Evolutionary conservation across 2,113 vertebrate species (phyloP).

Genomic region (Hemicordylus capensis): DNA sequence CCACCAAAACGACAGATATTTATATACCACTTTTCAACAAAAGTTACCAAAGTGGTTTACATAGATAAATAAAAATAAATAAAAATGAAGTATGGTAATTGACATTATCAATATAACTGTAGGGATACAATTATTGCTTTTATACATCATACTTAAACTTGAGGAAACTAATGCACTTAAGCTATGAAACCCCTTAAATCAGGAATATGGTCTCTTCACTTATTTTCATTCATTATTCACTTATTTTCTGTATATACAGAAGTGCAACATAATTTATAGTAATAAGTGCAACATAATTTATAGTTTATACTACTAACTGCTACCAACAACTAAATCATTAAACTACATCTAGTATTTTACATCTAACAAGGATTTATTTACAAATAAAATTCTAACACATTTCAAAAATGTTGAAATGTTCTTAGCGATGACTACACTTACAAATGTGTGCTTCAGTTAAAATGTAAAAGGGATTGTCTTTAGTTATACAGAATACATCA

Average conservation of each 20-base stretch:
- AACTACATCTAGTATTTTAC: constrained; percentile 49
- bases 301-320: constrained; percentile 48
- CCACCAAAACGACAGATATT: too few species aligned
- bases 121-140: not conserved
- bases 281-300: constrained; percentile 7
- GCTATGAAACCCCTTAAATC: constrained; percentile 23
- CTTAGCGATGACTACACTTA: constrained; percentile 68
- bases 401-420: constrained; percentile 70
- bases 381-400: constrained; percentile 64
- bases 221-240: too few species aligned
- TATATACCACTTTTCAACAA: too few species aligned
- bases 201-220: constrained; percentile 41
- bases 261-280: too few species aligned
- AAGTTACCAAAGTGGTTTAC: too few species aligned
- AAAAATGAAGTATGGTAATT: not conserved
- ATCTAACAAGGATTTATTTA: constrained; percentile 61
- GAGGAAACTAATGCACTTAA: not conserved
- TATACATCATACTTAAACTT: too few species aligned
- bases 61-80: too few species aligned
- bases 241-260: constrained; percentile 37
- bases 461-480: constrained; percentile 76
- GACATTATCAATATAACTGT: not conserved
- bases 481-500: constrained; percentile 79
- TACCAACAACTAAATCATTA: constrained; percentile 44
- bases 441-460: constrained; percentile 80